Conservation (phyloP, 2,113 vertebrate genomes). For the Nestor notabilis region DNA sequence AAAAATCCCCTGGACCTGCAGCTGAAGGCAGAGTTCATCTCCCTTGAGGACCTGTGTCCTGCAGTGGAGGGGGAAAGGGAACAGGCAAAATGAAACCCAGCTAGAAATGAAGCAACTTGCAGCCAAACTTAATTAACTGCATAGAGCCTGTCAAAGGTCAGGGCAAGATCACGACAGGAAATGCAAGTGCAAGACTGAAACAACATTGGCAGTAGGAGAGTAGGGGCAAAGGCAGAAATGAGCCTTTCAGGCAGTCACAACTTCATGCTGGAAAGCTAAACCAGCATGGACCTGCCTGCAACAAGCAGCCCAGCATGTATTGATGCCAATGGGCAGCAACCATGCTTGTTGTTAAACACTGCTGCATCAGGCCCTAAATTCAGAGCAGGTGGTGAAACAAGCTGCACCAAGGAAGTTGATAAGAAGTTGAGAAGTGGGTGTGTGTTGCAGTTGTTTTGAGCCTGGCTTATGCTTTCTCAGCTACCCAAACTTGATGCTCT, state of each 20-base stretch:
- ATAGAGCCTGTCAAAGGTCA: neutral
- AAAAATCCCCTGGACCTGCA: neutral
- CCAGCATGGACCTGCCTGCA: neutral
- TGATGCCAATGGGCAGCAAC: neutral
- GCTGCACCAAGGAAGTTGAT: accelerated
- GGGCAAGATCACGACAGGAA: neutral
- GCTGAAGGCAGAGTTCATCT: neutral
- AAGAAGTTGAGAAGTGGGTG: neutral
- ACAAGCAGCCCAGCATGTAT: accelerated
- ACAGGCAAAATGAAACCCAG: neutral
- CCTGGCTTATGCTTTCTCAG: neutral
- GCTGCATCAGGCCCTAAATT: neutral
- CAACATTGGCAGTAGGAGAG: accelerated
- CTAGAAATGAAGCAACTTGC: neutral
- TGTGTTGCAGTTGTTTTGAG: neutral
- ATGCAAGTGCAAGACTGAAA: neutral
- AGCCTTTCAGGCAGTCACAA: neutral
- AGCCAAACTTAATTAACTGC: neutral
- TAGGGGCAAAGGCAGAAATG: neutral
- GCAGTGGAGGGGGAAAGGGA: neutral
- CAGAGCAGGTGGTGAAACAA: neutral
- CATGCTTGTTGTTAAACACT: accelerated
- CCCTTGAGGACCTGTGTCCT: neutral
- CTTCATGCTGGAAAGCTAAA: neutral
- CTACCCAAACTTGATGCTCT: neutral